Evolutionary conservation across 2,888 invertebrate genomes (phyloP), one percentile per base, ranked within the genome.

Genomic region (Mythimna loreyi): DNA sequence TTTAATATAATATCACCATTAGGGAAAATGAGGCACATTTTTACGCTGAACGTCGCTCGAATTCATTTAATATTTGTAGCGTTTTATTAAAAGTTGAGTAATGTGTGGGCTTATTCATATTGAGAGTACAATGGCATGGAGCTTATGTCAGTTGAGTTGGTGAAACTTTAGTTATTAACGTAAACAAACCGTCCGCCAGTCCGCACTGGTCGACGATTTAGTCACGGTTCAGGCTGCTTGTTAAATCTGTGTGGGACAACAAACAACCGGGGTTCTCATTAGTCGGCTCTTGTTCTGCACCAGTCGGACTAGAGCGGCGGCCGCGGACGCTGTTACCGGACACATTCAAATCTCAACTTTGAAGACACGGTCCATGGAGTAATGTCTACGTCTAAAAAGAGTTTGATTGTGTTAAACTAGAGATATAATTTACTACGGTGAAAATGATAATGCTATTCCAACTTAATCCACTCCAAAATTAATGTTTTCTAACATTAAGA

Each of bases 251-350:
- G 93, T 94, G 94, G 90, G 94, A 94, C 94, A 90, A 92, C 90
- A 93, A 93, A 93, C 92, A 93, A 89, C 87, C 87, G 86, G 80
- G 84, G 87, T 86, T 87, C 92, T 93, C 89, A 91, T 91, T 93
- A 93, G 89, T 90, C 79, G 85, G 83, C 90, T 91, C 92, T 92
- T 90, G 89, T 92, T 84, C 86, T 86, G 80, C 80, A 83, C 84
- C 78, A 83, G 84, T 86, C 81, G 84, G 67, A 65, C 67, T 36
- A 53, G 49, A 53, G 82, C 84, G 85, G 85, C 88, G 86, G 89
- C 1, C n/a, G 43, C 43, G 8, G 43, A n/a, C 85, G 86, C 86
- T 86, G 80, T 82, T 73, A 68, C 82, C 74, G 72, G 80, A 77
- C 75, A 73, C 75, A 85, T 85, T 77, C 72, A 77, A 84, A 84